Conservation (phyloP, 2,888 invertebrate species). For the Cryptosula pallasiana region DNA sequence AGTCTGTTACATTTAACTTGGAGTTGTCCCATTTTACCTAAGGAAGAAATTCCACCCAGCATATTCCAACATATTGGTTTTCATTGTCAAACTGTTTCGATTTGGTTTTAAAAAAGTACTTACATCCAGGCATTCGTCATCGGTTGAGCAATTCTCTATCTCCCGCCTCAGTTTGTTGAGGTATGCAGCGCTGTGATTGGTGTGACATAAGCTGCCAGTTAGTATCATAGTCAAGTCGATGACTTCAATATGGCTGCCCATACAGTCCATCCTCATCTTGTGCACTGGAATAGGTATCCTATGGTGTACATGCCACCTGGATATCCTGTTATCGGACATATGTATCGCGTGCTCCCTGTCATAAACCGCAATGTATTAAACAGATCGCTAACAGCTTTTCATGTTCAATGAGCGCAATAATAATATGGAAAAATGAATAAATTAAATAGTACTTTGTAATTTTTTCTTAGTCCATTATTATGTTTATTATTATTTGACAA, state of each 20-base stretch:
- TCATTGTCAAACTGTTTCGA: background rate
- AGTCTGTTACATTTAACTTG: background rate
- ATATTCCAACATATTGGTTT: background rate
- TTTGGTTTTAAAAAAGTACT: background rate
- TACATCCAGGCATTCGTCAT: background rate
- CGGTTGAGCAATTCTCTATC: background rate
- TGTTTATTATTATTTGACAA: too few species aligned
- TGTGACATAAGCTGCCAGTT: background rate
- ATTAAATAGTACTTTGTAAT: too few species aligned
- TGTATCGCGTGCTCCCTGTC: background rate
- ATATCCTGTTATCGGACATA: background rate
- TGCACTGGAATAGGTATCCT: background rate
- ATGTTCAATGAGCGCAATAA: too few species aligned
- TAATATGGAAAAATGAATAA: too few species aligned
- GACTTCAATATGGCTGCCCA: constrained; percentile 2
- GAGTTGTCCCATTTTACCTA: constrained; percentile 1
- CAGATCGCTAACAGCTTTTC: too few species aligned
- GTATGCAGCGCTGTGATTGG: background rate
- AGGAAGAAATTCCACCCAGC: too few species aligned
- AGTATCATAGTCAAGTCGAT: background rate
- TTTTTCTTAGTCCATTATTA: too few species aligned
- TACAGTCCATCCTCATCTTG: constrained; percentile 22
- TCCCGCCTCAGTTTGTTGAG: background rate
- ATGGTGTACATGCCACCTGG: constrained; percentile 21
- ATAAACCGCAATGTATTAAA: too few species aligned